Conservation (phyloP, 2,888 invertebrate genomes). For the Nephrotoma appendiculata region DNA sequence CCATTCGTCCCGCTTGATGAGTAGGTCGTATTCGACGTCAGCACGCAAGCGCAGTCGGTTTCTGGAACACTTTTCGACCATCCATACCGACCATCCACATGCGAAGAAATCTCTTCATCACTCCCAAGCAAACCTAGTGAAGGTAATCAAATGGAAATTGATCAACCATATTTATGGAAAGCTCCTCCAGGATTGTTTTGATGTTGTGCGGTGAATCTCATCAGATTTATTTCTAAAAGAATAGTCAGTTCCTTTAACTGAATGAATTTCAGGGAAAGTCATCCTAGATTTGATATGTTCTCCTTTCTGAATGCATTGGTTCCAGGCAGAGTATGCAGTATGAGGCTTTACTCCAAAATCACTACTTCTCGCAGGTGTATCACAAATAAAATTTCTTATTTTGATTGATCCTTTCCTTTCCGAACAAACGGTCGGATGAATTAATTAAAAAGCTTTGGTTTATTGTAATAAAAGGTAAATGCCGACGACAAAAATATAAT, state of each 20-base stretch:
- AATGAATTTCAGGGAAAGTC: constrained; percentile 12
- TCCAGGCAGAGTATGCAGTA: constrained; percentile 8
- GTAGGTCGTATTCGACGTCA: no score
- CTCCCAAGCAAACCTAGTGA: constrained; percentile 13
- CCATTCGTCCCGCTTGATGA: no score
- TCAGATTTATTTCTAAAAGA: no score
- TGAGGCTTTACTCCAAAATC: constrained; percentile 9
- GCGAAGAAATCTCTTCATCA: constrained; percentile 12
- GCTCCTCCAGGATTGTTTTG: no score
- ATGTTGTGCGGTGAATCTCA: no score
- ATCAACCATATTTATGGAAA: no score
- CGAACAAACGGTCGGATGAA: neutral
- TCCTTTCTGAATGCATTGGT: constrained; percentile 10
- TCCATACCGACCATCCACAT: constrained; percentile 5
- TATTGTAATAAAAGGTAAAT: neutral
- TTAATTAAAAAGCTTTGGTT: neutral
- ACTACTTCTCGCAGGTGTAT: no score
- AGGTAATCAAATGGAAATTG: constrained; percentile 1
- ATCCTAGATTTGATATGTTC: constrained; percentile 10
- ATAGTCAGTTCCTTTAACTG: constrained; percentile 6
- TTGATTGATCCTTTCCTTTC: neutral
- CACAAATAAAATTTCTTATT: neutral
- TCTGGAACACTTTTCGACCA: no score
- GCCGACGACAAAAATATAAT: neutral
- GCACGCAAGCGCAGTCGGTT: no score